Evolutionary conservation across 2,888 invertebrate genomes (phyloP).

Genomic region (Agrotis puta): DNA sequence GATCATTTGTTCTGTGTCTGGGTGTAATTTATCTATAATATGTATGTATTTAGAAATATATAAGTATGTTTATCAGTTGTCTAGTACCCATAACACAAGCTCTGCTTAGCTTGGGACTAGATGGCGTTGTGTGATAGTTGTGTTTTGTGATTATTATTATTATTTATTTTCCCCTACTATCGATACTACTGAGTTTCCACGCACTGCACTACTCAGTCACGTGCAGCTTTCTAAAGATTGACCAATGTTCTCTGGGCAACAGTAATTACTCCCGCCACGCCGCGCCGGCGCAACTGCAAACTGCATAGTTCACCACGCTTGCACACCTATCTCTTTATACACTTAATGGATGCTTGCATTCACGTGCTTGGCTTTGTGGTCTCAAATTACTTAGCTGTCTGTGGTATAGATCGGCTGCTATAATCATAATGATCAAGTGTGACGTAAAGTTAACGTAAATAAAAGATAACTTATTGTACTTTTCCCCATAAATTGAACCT

Average conservation of each 20-base stretch:
- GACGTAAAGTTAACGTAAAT: too few relatives aligned
- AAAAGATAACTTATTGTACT: too few relatives aligned
- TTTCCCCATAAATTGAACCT: too few relatives aligned
- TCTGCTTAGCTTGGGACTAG: too few relatives aligned
- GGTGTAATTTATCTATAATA: too few relatives aligned
- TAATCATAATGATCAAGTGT: too few relatives aligned
- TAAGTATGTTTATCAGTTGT: too few relatives aligned
- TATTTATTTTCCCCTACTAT: slow-evolving; percentile 1
- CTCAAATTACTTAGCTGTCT: neutral
- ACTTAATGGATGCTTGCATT: neutral
- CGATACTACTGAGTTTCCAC: slow-evolving; percentile 42
- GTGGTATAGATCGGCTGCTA: neutral
- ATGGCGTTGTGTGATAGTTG: too few relatives aligned
- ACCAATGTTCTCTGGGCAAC: slow-evolving; percentile 71
- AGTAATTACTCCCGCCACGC: slow-evolving; percentile 56
- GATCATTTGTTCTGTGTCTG: too few relatives aligned
- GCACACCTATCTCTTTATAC: slow-evolving; percentile 12
- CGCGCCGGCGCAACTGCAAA: slow-evolving; percentile 42
- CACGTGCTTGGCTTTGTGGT: slow-evolving; percentile 21
- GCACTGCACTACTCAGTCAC: slow-evolving; percentile 66
- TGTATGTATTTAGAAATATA: too few relatives aligned
- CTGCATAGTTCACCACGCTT: slow-evolving; percentile 34
- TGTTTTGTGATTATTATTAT: too few relatives aligned
- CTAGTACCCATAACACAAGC: too few relatives aligned
- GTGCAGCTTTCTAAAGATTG: slow-evolving; percentile 80